Conservation (phyloP, 2,113 vertebrate species). For the Pseudolaguvia tuberculata region DNA sequence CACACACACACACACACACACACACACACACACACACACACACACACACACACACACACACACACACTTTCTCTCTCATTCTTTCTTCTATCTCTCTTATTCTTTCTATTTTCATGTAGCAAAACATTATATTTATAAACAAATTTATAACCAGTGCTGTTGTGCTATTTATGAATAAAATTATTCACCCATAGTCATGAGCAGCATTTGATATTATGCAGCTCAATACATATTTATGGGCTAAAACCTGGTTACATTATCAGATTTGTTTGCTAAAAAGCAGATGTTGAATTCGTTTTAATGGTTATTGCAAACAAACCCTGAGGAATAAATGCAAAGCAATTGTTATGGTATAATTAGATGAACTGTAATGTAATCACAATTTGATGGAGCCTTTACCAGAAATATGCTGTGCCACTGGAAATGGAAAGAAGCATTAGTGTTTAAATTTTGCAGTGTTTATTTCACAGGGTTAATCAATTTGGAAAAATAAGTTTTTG, state of each 20-base stretch:
- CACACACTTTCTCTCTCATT: too few relatives aligned
- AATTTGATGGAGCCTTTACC: not conserved
- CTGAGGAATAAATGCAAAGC: not conserved
- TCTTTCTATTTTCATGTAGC: too few relatives aligned
- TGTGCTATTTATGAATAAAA: too few relatives aligned
- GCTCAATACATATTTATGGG: not conserved
- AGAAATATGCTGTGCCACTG: not conserved
- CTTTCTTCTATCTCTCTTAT: too few relatives aligned
- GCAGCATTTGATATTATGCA: not conserved
- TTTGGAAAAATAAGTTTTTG: not conserved
- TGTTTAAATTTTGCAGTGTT: not conserved
- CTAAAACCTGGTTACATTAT: slow-evolving; percentile 6
- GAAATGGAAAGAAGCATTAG: not conserved
- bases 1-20: too few relatives aligned
- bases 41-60: too few relatives aligned
- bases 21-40: too few relatives aligned
- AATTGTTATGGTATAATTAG: not conserved
- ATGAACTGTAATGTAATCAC: not conserved
- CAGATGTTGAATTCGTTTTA: not conserved
- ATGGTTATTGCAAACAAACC: slow-evolving; percentile 4
- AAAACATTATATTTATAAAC: too few relatives aligned
- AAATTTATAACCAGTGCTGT: too few relatives aligned
- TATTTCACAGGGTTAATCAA: not conserved
- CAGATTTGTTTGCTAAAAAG: not conserved
- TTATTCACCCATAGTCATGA: not conserved